phyloP scores from a whole-genome alignment of 2,113 vertebrate genomes.

The Pelvicachromis taeniatus region DNA sequence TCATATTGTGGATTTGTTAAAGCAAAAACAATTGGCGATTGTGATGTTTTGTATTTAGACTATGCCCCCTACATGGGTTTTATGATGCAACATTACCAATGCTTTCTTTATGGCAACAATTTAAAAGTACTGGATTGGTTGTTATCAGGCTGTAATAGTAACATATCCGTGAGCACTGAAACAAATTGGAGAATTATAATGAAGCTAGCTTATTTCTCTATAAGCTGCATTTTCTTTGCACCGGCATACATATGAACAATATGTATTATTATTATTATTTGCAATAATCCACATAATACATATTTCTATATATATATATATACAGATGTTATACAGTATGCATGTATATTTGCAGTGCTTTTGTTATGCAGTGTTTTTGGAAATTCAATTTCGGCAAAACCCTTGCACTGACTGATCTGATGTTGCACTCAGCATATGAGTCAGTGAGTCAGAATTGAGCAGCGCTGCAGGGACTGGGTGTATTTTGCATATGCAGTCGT shows the following conservation, averaged over 20 bases:
- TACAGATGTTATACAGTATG: not conserved
- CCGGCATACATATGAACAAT: rapidly evolving
- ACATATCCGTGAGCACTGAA: not conserved
- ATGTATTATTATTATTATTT: not conserved
- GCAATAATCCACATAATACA: not conserved
- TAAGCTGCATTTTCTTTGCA: not conserved
- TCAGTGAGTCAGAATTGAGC: not conserved
- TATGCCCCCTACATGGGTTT: not conserved
- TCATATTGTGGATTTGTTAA: not conserved
- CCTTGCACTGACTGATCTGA: not conserved
- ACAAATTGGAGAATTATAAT: rapidly evolving
- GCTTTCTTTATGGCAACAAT: not conserved
- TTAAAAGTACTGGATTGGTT: not conserved
- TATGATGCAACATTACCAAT: not conserved
- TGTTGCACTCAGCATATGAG: not conserved
- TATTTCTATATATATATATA: not conserved
- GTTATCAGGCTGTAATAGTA: not conserved
- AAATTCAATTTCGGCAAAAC: not conserved
- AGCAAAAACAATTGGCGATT: not conserved
- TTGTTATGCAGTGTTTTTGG: not conserved
- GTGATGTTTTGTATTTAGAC: not conserved
- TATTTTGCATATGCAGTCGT: not conserved
- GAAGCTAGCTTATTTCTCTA: not conserved
- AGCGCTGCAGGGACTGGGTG: not conserved
- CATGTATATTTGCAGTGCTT: not conserved